Percentiles rank a stretch among this genome's conserved stretches.
Conservation (phyloP, 2,888 invertebrate genomes). For the Drosophila niveifrons region DNA sequence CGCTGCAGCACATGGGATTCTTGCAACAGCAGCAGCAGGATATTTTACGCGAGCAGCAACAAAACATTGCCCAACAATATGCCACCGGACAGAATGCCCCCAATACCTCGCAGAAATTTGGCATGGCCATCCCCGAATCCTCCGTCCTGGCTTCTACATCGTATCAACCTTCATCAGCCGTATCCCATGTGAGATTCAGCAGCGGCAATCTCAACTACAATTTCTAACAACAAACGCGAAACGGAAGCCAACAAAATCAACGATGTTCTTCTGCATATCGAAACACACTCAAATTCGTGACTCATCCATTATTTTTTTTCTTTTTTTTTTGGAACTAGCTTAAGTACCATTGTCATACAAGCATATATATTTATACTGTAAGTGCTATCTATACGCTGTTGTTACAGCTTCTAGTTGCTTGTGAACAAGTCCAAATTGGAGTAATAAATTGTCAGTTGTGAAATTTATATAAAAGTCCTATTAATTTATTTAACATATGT, state of each 20-base stretch:
- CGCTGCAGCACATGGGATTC: slow-evolving; percentile 81
- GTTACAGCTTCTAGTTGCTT: background rate
- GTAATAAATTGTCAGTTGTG: slow-evolving; percentile 28
- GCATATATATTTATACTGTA: slow-evolving; percentile 4
- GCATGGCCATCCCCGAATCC: slow-evolving; percentile 68
- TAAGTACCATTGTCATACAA: slow-evolving; percentile 24
- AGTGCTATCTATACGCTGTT: slow-evolving; percentile 11
- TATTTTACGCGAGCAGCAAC: slow-evolving; percentile 69
- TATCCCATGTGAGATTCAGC: slow-evolving; percentile 86
- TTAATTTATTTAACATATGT: too few species aligned
- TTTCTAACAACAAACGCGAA: slow-evolving; percentile 62
- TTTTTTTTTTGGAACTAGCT: slow-evolving; percentile 25
- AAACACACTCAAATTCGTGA: background rate
- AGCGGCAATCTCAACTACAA: slow-evolving; percentile 84
- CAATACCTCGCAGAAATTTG: slow-evolving; percentile 53
- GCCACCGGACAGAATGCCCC: slow-evolving; percentile 61
- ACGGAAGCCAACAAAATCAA: background rate
- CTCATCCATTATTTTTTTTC: background rate
- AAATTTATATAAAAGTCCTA: slow-evolving; percentile 8
- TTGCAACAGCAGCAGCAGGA: slow-evolving; percentile 80
- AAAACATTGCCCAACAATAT: slow-evolving; percentile 68
- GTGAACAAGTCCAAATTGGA: slow-evolving; percentile 22
- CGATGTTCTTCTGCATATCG: slow-evolving; percentile 1
- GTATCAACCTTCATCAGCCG: slow-evolving; percentile 86
- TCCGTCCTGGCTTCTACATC: slow-evolving; percentile 73